These are phyloP conservation scores for Probaryconus sp. DNA, from an alignment of 1,140 invertebrate species.

Conservation along the genomic window DNA sequence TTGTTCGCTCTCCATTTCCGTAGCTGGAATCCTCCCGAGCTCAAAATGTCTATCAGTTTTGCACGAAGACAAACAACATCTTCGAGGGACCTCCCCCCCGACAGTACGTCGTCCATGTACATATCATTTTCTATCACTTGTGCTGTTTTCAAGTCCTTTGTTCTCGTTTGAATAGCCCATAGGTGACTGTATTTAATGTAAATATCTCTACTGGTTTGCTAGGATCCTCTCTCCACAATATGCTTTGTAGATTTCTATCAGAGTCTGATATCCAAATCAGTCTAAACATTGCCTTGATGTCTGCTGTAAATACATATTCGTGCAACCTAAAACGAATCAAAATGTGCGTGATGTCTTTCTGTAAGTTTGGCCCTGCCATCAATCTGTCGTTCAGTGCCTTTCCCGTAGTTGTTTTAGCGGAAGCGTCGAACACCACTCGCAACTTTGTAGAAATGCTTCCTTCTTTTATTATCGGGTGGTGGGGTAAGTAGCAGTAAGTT, in stretches of 20 bases:
- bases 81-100: constrained; percentile 25
- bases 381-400: constrained; percentile 60
- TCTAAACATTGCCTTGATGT: constrained; percentile 36
- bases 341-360: constrained; percentile 45
- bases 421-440: constrained; percentile 67
- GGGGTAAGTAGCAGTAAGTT: too few relatives aligned
- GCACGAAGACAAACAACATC: not conserved
- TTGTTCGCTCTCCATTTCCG: not conserved
- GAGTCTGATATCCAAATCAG: constrained; percentile 10
- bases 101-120: constrained; percentile 4
- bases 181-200: too few relatives aligned
- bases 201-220: constrained; percentile 14
- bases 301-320: constrained; percentile 12
- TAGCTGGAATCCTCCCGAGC: not conserved
- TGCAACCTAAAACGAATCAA: constrained; percentile 29
- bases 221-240: constrained; percentile 56
- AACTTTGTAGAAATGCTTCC: constrained; percentile 43
- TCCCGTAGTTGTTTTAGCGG: constrained; percentile 27
- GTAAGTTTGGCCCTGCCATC: constrained; percentile 66
- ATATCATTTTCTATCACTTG: too few relatives aligned
- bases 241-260: constrained; percentile 41
- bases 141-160: too few relatives aligned
- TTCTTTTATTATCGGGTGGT: constrained; percentile 56
- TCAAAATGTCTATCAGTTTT: not conserved
- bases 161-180: too few relatives aligned